Percentiles rank a stretch among this genome's conserved stretches.
These are phyloP conservation scores for Poeciliopsis prolifica DNA, from an alignment of 2,113 vertebrate genomes.

Conservation along the genomic window DNA sequence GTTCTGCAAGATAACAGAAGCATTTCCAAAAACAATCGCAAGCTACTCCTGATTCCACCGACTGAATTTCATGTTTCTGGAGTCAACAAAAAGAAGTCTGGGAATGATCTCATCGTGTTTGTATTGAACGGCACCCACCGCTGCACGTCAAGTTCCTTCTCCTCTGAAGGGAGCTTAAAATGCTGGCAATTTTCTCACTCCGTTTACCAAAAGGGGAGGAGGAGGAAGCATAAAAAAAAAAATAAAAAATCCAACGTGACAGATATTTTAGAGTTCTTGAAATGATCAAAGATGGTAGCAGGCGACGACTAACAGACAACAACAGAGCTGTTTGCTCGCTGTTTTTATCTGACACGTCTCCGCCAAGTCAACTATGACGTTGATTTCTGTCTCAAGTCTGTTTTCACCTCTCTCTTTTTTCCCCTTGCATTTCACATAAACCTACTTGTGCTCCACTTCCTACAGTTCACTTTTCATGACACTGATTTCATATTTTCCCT, in stretches of 20 bases:
- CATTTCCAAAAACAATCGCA: too few species aligned
- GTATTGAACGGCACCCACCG: slow-evolving; percentile 22
- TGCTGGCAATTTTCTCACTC: slow-evolving; percentile 32
- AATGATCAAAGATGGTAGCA: slow-evolving; percentile 54
- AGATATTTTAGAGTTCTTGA: slow-evolving; percentile 58
- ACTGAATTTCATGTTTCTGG: slow-evolving; percentile 11
- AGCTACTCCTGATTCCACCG: slow-evolving; percentile 6
- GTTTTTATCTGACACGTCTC: slow-evolving; percentile 27
- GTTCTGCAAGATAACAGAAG: neutral
- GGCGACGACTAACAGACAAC: slow-evolving; percentile 52
- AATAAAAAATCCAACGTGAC: slow-evolving; percentile 51
- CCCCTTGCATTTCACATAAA: slow-evolving; percentile 4
- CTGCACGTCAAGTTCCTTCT: slow-evolving; percentile 32
- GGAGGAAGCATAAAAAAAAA: too few species aligned
- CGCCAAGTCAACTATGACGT: slow-evolving; percentile 28
- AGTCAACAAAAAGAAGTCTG: slow-evolving; percentile 38
- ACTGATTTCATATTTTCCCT: too few species aligned
- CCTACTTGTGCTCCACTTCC: slow-evolving; percentile 9
- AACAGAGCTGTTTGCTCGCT: slow-evolving; percentile 41
- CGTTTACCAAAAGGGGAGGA: slow-evolving; percentile 38
- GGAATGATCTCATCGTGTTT: slow-evolving; percentile 32
- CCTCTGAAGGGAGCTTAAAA: slow-evolving; percentile 35
- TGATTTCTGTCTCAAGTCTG: slow-evolving; percentile 32
- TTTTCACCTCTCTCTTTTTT: neutral
- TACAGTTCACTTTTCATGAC: neutral